Base-by-base conservation (phyloP, 2,888 invertebrate species). In the Tanypteryx hageni region DNA sequence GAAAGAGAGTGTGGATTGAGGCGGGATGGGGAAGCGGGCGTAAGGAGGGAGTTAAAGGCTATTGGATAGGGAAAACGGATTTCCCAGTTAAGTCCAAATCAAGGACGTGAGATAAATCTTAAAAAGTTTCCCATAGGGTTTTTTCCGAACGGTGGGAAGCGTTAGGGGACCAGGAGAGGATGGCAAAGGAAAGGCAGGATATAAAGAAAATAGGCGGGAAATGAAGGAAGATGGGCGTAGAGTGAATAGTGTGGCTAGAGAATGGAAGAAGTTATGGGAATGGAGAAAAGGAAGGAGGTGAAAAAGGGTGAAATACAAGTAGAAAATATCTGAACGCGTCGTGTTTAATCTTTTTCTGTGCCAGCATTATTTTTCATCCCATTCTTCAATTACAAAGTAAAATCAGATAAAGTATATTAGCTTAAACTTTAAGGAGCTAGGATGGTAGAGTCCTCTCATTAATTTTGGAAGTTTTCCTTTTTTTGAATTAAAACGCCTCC, bases 81-180 rank as follows among this genome's bases (percentile, higher is more conserved):
- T 86, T 64, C 9, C 86, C 86, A 31, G 86, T 86, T 61, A 86
- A 86, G 86, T 86, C 86, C 86, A 86, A 86, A 86, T 86, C 86
- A 86, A 86, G 61, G 86, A 86, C 86, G 86, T 86, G 86, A 86
- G 86, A 86, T 86, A 86, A 86, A 86, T 86, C 86, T 31, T 31
- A 86, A 86, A 68, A 86, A 86, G 86, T 61, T 86, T 86, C 27
- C 86, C 86, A 59, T 61, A 31, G 86, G 86, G 86, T 64, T 86
- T 86, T 68, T n/a, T 16, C 31, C 27, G 89, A 59, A 89, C n/a
- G 59, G 31, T 22, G 22, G 31, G 61, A 27, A 31, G 82, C 16
- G 56, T 14, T 64, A 64, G 64, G 64, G 64, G 13, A 64, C 44
- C 18, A 10, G 58, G 85, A 22, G 18, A n/a, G 22, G 58, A n/a